Evolutionary conservation across 35 echinoderm and acorn worm species (phyloP), one percentile per base, ranked within the genome.

Genomic region (Patiria miniata): DNA sequence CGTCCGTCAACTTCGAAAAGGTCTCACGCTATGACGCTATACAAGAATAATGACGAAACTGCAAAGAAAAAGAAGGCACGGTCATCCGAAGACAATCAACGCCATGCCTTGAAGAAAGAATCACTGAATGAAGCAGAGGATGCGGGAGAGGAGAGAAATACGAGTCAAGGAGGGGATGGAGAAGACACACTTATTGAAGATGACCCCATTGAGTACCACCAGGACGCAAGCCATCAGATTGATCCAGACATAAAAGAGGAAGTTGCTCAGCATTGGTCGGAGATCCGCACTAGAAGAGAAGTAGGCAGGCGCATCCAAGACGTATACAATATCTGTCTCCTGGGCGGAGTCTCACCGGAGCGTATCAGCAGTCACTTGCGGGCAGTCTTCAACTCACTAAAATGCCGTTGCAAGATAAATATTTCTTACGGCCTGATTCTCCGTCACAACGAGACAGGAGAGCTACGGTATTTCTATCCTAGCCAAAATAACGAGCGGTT

Each of bases 401-500:
- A 83, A 0, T 28, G 21, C 17, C 40, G 40, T 28, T 83, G 44
- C 28, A 83, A 83, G 52, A 29, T 83, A 14, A 83, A 83, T 52
- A 33, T 33, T 34, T 34, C 80, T 10, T 83, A 53, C 17, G 80
- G 80, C 29, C 34, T 83, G 23, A 15, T 83, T 52, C 80, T 83
- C 16, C 14, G 44, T 21, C 44, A 53, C 50, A 83, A 15, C 34
- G 80, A 55, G 34, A 83, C 80, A 15, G 36, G 56, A 7, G 51
- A 57, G 51, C 40, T 42, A 3, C 44, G 51, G 1, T 83, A 83
- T 30, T 60, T 60, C 8, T 52, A 57, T 34, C 52, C 80, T 21
- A 52, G 40, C 17, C 32, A 52, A 17, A 83, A 83, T 55, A 83
- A 83, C 51, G 52, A 61, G 22, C 47, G 79, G 9, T 37, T 91